A percentile compares a stretch with the other conserved stretches of the same genome.
These are phyloP conservation scores for Neoarius graeffei DNA, from an alignment of 2,113 vertebrate species.

Conservation along the genomic window DNA sequence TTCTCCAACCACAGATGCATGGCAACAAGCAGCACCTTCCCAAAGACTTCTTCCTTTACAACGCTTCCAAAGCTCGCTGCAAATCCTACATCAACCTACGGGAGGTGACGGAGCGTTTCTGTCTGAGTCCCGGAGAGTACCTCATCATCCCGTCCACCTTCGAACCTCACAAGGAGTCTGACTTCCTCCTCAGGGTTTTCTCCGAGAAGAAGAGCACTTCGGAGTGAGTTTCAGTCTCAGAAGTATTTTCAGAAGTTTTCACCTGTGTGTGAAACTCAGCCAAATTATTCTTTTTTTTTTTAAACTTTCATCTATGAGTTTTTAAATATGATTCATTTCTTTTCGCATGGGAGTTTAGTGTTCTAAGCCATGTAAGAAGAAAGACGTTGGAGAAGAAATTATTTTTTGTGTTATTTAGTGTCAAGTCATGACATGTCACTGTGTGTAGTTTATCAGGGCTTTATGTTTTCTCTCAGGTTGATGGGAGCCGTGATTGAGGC, in stretches of 20 bases:
- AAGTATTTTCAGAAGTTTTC: not conserved
- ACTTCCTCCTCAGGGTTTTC: constrained; percentile 96
- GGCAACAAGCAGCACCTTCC: constrained; percentile 87
- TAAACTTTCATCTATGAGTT: not conserved
- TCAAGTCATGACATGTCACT: not conserved
- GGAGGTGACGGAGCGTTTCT: constrained; percentile 90
- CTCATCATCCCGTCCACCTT: constrained; percentile 92
- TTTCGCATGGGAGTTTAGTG: not conserved
- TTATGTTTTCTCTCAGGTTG: constrained; percentile 72
- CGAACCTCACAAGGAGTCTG: constrained; percentile 88
- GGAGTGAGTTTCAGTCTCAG: constrained; percentile 81
- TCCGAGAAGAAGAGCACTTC: constrained; percentile 92
- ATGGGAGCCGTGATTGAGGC: constrained; percentile 80
- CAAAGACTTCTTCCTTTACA: constrained; percentile 97
- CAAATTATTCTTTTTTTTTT: no score
- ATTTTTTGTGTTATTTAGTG: not conserved
- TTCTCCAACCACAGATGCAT: constrained; percentile 75
- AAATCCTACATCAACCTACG: constrained; percentile 93
- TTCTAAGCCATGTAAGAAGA: not conserved
- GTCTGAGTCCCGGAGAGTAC: constrained; percentile 89
- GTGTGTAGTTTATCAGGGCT: not conserved
- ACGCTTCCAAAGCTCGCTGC: constrained; percentile 88
- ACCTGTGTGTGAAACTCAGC: not conserved
- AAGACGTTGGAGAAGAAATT: not conserved
- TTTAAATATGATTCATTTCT: not conserved